Conservation (phyloP, 2,797 vertebrate species). For the Phylloscopus collybita region DNA sequence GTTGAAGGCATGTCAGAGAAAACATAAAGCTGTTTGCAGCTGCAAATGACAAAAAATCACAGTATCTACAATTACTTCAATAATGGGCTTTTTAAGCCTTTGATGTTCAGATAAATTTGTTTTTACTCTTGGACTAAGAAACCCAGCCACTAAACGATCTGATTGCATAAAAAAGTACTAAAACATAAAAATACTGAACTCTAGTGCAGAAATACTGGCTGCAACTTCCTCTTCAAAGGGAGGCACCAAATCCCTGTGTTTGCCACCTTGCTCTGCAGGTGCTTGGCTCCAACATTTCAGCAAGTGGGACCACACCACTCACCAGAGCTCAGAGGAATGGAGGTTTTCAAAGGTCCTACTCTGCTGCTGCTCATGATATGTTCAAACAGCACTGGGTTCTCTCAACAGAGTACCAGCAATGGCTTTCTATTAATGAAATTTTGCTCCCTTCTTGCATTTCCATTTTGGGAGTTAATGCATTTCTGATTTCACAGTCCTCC, state of each 20-base stretch:
- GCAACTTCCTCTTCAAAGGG: background rate
- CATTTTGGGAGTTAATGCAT: background rate
- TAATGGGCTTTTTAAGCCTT: background rate
- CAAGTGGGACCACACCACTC: background rate
- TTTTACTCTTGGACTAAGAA: background rate
- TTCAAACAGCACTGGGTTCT: accelerated
- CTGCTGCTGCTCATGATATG: background rate
- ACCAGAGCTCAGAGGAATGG: background rate
- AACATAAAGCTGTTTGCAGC: background rate
- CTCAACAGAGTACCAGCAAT: background rate
- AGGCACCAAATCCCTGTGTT: background rate
- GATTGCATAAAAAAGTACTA: background rate
- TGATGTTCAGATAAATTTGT: background rate
- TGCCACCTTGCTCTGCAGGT: background rate
- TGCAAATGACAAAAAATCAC: background rate
- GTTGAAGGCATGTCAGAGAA: background rate
- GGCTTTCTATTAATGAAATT: background rate
- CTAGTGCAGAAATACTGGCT: background rate
- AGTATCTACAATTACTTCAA: background rate
- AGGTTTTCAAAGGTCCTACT: background rate
- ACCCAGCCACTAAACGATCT: background rate
- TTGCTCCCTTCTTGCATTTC: background rate
- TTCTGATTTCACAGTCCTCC: background rate
- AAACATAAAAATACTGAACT: background rate
- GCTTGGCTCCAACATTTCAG: background rate